phyloP scores from a whole-genome alignment of 2,888 invertebrate species.

The Orchestes rusci region DNA sequence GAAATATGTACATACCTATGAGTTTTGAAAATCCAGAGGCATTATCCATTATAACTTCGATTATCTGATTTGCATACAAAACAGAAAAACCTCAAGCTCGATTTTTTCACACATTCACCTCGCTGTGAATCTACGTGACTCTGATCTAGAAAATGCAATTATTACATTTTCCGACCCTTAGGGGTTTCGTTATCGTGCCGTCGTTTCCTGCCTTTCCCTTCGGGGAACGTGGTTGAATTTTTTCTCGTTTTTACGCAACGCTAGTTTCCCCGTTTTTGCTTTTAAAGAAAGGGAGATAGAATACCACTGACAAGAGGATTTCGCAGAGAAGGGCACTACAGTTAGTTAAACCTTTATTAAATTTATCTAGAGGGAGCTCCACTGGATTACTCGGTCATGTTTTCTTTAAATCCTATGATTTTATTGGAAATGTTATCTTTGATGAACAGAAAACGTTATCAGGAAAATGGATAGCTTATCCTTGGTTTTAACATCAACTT shows the following conservation, averaged over 20 bases:
- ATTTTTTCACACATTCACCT: conserved; percentile 5
- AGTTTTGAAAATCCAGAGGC: no score
- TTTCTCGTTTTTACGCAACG: conserved; percentile 17
- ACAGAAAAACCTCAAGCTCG: no score
- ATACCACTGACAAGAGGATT: not conserved
- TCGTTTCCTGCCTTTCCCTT: conserved; percentile 1
- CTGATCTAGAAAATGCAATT: conserved; percentile 11
- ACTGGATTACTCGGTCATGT: no score
- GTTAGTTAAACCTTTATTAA: conserved; percentile 17
- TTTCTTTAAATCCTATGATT: no score
- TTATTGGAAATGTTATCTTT: no score
- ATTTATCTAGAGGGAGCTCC: conserved; percentile 11
- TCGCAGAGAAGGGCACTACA: conserved; percentile 10
- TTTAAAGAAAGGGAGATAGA: conserved; percentile 7
- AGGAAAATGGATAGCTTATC: no score
- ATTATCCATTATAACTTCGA: no score
- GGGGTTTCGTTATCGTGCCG: conserved; percentile 6
- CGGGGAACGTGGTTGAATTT: conserved; percentile 8
- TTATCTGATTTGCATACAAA: no score
- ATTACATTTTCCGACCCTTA: conserved; percentile 11
- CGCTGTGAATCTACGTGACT: conserved; percentile 10
- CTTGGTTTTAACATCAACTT: no score
- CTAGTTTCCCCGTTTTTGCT: conserved; percentile 3
- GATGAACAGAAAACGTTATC: no score
- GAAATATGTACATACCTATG: no score